Base-by-base conservation (phyloP, 2,113 vertebrate species). In the Gnathonemus longibarbis region DNA sequence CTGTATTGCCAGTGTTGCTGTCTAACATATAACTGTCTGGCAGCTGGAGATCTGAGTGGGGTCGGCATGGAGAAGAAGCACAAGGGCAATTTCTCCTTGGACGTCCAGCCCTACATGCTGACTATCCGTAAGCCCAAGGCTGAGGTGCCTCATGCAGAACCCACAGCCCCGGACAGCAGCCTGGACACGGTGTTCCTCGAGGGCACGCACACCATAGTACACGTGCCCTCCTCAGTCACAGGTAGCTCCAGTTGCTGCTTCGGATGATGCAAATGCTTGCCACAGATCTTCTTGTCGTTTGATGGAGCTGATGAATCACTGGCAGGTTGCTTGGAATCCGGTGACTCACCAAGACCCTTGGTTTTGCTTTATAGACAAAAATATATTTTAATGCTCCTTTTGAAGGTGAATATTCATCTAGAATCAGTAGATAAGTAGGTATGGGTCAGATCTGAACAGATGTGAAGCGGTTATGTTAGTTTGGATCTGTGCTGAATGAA, bases 31-130 rank as follows among this genome's bases (percentile, higher is more conserved):
- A 3, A 17, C 74, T 39, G 31, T 80, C 74, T 70, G 91, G 3
- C 87, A 88, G 89, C 91, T 87, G 88, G 89, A 94, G 96, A 96
- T 91, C 50, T 96, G 46, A 93, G 92, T 90, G 93, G 90, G 0
- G 35, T 93, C 19, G 93, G 90, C 2, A 93, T 95, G 84, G 97
- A 98, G 89, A 99, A 98, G 94, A 99, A 99, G 93, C 97, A 98
- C n/a, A 93, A 96, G 0, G 96, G 98, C 0, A 98, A 99, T 95
- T 98, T 99, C 93, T 98, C 98, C 39, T 95, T 99, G 95, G 98
- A 99, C 84, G 97, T 99, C 89, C 98, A 99, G 92, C 98, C 98
- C 0, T 99, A 99, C 93, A 96, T 99, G 94, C 95, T 98, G 91
- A 97, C 97, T 89, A 95, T 96, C 92, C 97, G 97, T 92, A 99